Evolutionary conservation across 2,888 invertebrate species (phyloP).

Genomic region (Plusia festucae): DNA sequence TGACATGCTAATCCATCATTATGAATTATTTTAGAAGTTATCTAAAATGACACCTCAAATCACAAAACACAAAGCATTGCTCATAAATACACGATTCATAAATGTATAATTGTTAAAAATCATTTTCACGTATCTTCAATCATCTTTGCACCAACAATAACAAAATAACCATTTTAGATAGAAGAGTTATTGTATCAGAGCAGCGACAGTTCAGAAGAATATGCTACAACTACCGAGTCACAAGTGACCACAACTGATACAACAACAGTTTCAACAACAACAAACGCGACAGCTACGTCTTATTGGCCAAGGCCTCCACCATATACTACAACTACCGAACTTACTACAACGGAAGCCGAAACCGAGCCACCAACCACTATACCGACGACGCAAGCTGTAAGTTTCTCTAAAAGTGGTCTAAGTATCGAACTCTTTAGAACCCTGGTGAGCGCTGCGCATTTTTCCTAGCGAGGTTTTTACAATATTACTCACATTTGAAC

Average conservation of each 20-base stretch:
- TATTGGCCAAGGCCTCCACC: background rate
- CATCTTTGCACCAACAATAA: background rate
- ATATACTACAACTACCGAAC: constrained; percentile 5
- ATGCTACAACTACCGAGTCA: background rate
- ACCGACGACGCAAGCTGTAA: constrained; percentile 36
- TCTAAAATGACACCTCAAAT: background rate
- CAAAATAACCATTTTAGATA: constrained; percentile 7
- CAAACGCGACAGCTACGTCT: background rate
- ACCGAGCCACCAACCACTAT: constrained; percentile 22
- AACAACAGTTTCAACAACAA: background rate
- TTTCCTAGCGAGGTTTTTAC: no score
- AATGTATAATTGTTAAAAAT: background rate
- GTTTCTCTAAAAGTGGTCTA: constrained; percentile 8
- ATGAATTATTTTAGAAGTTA: background rate
- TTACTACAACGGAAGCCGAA: background rate
- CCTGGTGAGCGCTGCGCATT: background rate
- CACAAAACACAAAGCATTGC: background rate
- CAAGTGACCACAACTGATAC: no score
- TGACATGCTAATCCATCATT: background rate
- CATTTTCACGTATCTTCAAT: background rate
- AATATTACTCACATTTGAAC: no score
- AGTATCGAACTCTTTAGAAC: background rate
- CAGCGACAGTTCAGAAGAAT: background rate
- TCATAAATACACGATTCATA: background rate
- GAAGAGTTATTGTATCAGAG: background rate